These are phyloP conservation scores for Poeciliopsis occidentalis DNA, from an alignment of 2,113 vertebrate genomes.

Conservation along the genomic window DNA sequence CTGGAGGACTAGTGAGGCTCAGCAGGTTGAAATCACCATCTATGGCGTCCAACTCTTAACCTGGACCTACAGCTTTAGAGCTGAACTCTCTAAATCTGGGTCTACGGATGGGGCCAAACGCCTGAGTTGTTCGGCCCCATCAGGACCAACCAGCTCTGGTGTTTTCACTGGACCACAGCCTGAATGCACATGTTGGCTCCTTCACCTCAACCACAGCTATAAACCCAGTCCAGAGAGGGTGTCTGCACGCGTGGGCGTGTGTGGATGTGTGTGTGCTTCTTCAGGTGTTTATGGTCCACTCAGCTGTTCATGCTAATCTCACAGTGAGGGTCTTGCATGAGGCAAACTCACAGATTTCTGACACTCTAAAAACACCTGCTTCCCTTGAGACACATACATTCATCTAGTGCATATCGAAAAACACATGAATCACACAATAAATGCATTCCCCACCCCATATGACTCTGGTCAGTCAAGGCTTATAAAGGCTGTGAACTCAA, in stretches of 20 bases:
- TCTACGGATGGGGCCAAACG: too few relatives aligned
- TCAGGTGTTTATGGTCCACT: constrained; percentile 68
- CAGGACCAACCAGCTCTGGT: constrained; percentile 44
- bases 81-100: constrained; percentile 49
- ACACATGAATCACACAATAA: constrained; percentile 9
- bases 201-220: constrained; percentile 29
- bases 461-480: constrained; percentile 11
- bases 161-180: constrained; percentile 69
- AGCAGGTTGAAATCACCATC: constrained; percentile 71
- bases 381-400: constrained; percentile 27
- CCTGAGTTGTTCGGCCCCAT: constrained; percentile 13
- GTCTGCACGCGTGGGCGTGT: neutral
- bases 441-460: neutral
- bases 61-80: constrained; percentile 12
- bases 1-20: constrained; percentile 56
- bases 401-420: constrained; percentile 11
- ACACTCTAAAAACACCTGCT: constrained; percentile 43
- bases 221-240: constrained; percentile 51
- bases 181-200: constrained; percentile 42
- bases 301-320: constrained; percentile 58
- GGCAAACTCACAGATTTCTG: constrained; percentile 22
- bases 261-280: constrained; percentile 51
- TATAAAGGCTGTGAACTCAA: neutral
- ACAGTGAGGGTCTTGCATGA: constrained; percentile 46
- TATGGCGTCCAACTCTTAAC: constrained; percentile 73